Conservation (phyloP, 2,888 invertebrate species). For the Oegoconia quadripuncta region DNA sequence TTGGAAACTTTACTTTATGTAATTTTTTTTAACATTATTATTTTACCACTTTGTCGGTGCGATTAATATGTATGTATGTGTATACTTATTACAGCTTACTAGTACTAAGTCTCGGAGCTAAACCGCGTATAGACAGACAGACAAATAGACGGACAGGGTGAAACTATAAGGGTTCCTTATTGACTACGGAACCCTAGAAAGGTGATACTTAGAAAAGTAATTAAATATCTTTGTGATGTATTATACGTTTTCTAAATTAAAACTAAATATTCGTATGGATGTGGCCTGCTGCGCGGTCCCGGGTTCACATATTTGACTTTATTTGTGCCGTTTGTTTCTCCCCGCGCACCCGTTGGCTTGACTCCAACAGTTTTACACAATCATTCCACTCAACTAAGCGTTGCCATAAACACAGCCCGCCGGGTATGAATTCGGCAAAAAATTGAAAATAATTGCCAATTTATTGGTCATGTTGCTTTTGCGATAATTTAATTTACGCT, state of each 20-base stretch:
- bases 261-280: no score
- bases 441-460: slow-evolving; percentile 72
- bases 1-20: no score
- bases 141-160: no score
- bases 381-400: slow-evolving; percentile 79
- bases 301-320: slow-evolving; percentile 72
- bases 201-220: no score
- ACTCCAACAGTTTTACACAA: slow-evolving; percentile 77
- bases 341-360: slow-evolving; percentile 62
- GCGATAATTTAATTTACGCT: slow-evolving; percentile 46
- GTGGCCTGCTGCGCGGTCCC: slow-evolving; percentile 28
- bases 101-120: slow-evolving; percentile 9
- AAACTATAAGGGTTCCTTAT: no score
- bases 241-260: no score
- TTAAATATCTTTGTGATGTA: no score
- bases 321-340: slow-evolving; percentile 71
- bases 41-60: no score
- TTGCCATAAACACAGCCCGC: slow-evolving; percentile 74
- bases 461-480: slow-evolving; percentile 52
- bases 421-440: slow-evolving; percentile 75
- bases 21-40: no score
- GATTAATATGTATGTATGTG: no score
- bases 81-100: no score
- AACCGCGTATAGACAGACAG: not conserved
- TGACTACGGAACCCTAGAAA: not conserved